Evolutionary conservation across 2,888 invertebrate genomes (phyloP).

Genomic region (Perizoma affinitatum): DNA sequence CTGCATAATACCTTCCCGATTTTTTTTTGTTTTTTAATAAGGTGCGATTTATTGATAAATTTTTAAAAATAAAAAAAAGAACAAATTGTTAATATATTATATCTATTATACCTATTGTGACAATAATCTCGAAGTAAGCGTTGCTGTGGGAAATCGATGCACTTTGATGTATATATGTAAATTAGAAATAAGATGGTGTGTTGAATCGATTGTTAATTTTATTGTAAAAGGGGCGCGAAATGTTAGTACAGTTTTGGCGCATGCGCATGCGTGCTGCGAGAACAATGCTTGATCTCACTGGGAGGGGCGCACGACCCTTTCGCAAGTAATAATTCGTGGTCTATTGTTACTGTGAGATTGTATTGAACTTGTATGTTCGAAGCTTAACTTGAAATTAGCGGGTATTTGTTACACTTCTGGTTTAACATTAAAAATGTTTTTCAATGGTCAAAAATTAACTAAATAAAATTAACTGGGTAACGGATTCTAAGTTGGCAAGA

Average conservation of each 20-base stretch:
- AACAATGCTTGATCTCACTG: slow-evolving; percentile 53
- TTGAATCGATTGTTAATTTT: slow-evolving; percentile 32
- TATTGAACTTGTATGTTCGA: slow-evolving; percentile 39
- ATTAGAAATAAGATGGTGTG: slow-evolving; percentile 31
- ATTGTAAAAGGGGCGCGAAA: slow-evolving; percentile 40
- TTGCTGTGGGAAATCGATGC: slow-evolving; percentile 9
- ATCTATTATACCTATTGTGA: no score
- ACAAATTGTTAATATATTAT: no score
- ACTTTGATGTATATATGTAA: slow-evolving; percentile 17
- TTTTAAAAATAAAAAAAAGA: no score
- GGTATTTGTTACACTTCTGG: slow-evolving; percentile 26
- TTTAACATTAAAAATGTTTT: slow-evolving; percentile 17
- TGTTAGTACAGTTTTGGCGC: slow-evolving; percentile 52
- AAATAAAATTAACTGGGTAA: not conserved
- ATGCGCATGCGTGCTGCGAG: slow-evolving; percentile 48
- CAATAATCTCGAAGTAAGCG: no score
- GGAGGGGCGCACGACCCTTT: slow-evolving; percentile 59
- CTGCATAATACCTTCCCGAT: no score
- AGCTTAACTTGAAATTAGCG: slow-evolving; percentile 42
- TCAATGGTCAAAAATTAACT: slow-evolving; percentile 12
- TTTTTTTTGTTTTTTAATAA: no score
- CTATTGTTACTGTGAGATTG: slow-evolving; percentile 45
- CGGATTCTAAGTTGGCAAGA: slow-evolving; percentile 11
- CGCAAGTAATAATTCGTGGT: slow-evolving; percentile 51
- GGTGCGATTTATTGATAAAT: no score